A percentile compares a stretch with the other conserved stretches of the same genome.
Conservation (phyloP, 1,140 invertebrate genomes). For the Neotoxoptera formosana region DNA sequence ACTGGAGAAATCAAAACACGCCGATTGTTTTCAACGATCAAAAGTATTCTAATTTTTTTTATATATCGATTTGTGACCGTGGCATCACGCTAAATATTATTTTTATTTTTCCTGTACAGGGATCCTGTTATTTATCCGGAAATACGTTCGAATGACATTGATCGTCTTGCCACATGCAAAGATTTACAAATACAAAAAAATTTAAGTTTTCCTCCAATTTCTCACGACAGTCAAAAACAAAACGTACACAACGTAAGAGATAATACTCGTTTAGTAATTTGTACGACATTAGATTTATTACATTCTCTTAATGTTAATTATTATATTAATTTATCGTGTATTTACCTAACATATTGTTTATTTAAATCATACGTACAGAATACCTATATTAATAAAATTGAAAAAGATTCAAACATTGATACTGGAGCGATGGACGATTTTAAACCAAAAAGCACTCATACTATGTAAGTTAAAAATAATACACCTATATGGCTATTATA, state of each 20-base stretch:
- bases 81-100: no score
- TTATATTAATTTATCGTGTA: neutral
- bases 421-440: conserved; percentile 1
- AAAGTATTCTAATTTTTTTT: neutral
- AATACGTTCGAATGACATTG: conserved; percentile 19
- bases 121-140: neutral
- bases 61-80: neutral
- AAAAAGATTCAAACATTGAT: neutral
- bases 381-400: conserved; percentile 21
- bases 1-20: conserved; percentile 50
- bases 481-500: neutral
- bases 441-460: conserved; percentile 49
- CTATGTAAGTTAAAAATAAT: conserved; percentile 43
- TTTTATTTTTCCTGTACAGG: neutral
- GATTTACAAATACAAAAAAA: conserved; percentile 12
- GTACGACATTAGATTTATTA: neutral
- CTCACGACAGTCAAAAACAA: conserved; percentile 23
- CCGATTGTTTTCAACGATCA: conserved; percentile 39
- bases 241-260: conserved; percentile 34
- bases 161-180: neutral
- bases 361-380: conserved; percentile 15
- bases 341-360: neutral
- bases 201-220: conserved; percentile 52
- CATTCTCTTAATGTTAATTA: neutral
- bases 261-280: neutral